phyloP scores from a whole-genome alignment of 1,140 invertebrate species.

The Drosophila ananassae region DNA sequence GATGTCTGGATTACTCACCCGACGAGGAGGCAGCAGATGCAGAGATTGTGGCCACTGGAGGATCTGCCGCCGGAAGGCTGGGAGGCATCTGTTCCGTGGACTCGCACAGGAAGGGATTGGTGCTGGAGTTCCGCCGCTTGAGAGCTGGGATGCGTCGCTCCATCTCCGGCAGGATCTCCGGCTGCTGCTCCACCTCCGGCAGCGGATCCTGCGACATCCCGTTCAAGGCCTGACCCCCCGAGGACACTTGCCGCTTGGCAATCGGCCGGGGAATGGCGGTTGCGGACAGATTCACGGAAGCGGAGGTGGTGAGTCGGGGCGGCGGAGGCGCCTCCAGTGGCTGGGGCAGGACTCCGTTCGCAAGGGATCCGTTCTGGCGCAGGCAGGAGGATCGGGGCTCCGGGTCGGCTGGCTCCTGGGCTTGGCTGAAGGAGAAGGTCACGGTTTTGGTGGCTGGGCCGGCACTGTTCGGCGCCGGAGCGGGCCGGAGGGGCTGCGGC shows the following conservation, averaged over 20 bases:
- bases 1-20: not conserved
- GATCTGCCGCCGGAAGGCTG: not conserved
- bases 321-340: constrained; percentile 82
- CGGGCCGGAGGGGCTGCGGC: constrained; percentile 84
- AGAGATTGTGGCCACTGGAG: not conserved
- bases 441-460: constrained; percentile 67
- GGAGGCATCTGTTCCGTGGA: constrained; percentile 49
- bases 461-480: constrained; percentile 74
- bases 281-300: constrained; percentile 53
- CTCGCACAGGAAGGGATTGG: constrained; percentile 80
- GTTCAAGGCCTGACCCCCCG: constrained; percentile 56
- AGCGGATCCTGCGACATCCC: constrained; percentile 2
- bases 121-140: constrained; percentile 74
- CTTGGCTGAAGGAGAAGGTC: constrained; percentile 69
- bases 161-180: not conserved
- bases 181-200: not conserved
- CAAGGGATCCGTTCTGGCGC: not conserved
- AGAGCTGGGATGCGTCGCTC: constrained; percentile 37
- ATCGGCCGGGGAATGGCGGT: constrained; percentile 74
- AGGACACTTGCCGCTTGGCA: constrained; percentile 70
- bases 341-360: constrained; percentile 46
- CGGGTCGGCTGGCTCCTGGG: constrained; percentile 42
- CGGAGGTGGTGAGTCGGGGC: constrained; percentile 77
- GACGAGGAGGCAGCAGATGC: not conserved
- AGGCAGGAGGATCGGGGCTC: constrained; percentile 14